Percentiles rank a stretch among this genome's conserved stretches.
phyloP scores from a whole-genome alignment of 2,113 vertebrate species.

The Boulengeromyrus knoepffleri region DNA sequence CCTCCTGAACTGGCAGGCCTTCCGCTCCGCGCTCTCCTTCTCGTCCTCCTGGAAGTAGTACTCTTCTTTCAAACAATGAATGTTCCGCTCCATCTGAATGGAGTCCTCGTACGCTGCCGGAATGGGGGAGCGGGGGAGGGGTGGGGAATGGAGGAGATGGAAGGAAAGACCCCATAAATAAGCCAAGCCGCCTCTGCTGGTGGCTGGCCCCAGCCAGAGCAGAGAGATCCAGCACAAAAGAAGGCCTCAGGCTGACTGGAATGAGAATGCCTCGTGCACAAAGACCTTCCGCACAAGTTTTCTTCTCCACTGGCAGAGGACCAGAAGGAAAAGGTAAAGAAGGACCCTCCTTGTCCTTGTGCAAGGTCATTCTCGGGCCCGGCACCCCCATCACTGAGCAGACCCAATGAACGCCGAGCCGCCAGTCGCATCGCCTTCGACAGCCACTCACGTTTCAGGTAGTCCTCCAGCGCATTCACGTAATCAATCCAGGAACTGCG shows the following conservation, averaged over 20 bases:
- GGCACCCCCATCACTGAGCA: not conserved
- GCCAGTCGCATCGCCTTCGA: not conserved
- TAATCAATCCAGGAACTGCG: slow-evolving; percentile 81
- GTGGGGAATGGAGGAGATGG: slow-evolving; percentile 11
- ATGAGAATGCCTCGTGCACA: slow-evolving; percentile 52
- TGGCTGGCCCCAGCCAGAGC: slow-evolving; percentile 51
- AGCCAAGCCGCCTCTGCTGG: slow-evolving; percentile 42
- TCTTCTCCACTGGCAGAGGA: slow-evolving; percentile 48
- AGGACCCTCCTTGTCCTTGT: slow-evolving; percentile 19
- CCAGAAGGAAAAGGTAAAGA: slow-evolving; percentile 18
- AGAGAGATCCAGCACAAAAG: slow-evolving; percentile 57
- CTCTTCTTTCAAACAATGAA: slow-evolving; percentile 66
- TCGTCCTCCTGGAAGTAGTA: slow-evolving; percentile 82
- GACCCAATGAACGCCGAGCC: not conserved
- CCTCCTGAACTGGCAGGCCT: slow-evolving; percentile 89
- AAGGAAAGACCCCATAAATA: slow-evolving; percentile 54
- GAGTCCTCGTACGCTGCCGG: slow-evolving; percentile 80
- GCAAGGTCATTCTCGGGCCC: not conserved
- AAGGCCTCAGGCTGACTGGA: slow-evolving; percentile 37
- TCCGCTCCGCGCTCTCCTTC: slow-evolving; percentile 70
- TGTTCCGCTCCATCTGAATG: slow-evolving; percentile 83
- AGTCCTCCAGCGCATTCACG: slow-evolving; percentile 70
- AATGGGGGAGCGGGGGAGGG: slow-evolving; percentile 14
- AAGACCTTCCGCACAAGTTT: slow-evolving; percentile 60
- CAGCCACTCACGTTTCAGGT: slow-evolving; percentile 75